These are phyloP conservation scores for Aphidius ervi DNA, from an alignment of 1,140 invertebrate genomes.

Conservation along the genomic window DNA sequence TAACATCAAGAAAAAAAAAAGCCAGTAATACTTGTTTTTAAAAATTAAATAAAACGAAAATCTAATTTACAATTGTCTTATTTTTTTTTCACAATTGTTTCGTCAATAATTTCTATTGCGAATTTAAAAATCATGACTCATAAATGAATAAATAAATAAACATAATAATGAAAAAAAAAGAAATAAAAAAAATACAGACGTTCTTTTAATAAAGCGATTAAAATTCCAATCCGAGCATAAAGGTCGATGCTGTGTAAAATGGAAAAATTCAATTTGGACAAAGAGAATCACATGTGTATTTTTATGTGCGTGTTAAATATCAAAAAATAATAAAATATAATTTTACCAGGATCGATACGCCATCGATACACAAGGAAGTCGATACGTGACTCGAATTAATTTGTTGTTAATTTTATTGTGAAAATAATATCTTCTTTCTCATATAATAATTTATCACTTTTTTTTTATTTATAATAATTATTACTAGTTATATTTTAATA, in stretches of 20 bases:
- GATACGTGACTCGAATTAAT: constrained; percentile 8
- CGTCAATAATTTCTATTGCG: too few relatives aligned
- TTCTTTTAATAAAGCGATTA: constrained; percentile 8
- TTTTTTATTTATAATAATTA: too few relatives aligned
- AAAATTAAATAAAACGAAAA: too few relatives aligned
- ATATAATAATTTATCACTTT: too few relatives aligned
- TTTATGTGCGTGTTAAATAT: not conserved
- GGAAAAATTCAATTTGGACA: not conserved
- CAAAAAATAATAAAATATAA: not conserved
- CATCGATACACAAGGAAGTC: constrained; percentile 7
- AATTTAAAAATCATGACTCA: too few relatives aligned
- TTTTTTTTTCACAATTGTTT: too few relatives aligned
- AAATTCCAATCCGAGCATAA: constrained; percentile 9
- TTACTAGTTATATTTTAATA: too few relatives aligned
- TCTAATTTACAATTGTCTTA: too few relatives aligned
- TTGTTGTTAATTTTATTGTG: not conserved
- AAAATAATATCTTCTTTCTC: not conserved
- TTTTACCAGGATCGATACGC: not conserved
- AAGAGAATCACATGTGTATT: not conserved
- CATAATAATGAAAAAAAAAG: not conserved
- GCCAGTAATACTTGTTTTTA: too few relatives aligned
- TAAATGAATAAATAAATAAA: not conserved
- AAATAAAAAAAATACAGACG: not conserved
- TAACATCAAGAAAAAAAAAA: too few relatives aligned
- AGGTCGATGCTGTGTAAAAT: not conserved